phyloP scores from a whole-genome alignment of 2,113 vertebrate species.

The Parus major region DNA sequence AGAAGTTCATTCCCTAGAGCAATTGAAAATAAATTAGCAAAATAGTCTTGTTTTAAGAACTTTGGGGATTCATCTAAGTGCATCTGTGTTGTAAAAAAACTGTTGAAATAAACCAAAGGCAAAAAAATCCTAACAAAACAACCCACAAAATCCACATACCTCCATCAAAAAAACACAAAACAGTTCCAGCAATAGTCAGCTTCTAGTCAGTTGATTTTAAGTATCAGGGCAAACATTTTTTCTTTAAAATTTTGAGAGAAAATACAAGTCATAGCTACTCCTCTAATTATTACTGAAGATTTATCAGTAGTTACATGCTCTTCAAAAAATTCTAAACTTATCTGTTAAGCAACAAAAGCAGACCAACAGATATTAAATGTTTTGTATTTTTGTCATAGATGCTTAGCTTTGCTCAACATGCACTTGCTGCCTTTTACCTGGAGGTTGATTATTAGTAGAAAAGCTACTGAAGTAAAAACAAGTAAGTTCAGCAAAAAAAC shows the following conservation, averaged over 20 bases:
- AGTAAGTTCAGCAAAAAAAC: not conserved
- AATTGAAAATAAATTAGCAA: not conserved
- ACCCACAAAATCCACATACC: not conserved
- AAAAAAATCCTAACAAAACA: not conserved
- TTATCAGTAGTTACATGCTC: not conserved
- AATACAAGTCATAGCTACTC: not conserved
- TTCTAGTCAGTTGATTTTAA: not conserved
- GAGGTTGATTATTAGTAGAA: not conserved
- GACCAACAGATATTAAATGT: not conserved
- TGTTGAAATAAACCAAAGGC: not conserved
- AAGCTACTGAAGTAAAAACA: not conserved
- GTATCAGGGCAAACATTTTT: not conserved
- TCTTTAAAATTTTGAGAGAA: not conserved
- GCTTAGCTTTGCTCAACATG: not conserved
- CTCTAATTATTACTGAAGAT: not conserved
- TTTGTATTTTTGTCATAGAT: not conserved
- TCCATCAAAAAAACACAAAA: fast-evolving
- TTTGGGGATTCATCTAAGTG: not conserved
- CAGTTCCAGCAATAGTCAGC: not conserved
- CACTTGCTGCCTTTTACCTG: not conserved
- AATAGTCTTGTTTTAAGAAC: not conserved
- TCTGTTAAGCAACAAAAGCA: not conserved
- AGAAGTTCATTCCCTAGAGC: not conserved
- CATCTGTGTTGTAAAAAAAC: not conserved
- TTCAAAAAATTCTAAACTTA: not conserved